Percentiles rank a stretch among this genome's conserved stretches.
Conservation (phyloP, 2,888 invertebrate species). For the Trichopria drosophilae region DNA sequence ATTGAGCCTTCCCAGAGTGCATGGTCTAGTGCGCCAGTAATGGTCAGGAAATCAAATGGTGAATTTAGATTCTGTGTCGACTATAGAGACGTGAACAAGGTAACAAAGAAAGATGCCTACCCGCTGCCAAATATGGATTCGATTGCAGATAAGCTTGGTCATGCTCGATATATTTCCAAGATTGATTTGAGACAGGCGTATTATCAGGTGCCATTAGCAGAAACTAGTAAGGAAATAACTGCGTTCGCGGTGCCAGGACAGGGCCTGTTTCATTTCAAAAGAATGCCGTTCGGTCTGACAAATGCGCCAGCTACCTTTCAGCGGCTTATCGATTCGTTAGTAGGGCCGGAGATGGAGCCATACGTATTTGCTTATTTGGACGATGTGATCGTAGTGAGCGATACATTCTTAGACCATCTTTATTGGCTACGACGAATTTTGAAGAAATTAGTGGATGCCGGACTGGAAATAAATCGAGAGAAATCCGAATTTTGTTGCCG, state of each 20-base stretch:
- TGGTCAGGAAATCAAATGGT: slow-evolving; percentile 5
- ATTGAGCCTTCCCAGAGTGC: no score
- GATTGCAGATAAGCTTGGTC: slow-evolving; percentile 41
- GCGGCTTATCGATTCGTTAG: slow-evolving; percentile 27
- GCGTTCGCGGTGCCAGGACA: slow-evolving; percentile 34
- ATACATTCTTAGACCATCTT: slow-evolving; percentile 27
- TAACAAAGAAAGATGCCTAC: slow-evolving; percentile 36
- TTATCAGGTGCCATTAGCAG: slow-evolving; percentile 30
- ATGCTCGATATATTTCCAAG: slow-evolving; percentile 33
- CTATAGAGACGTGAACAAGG: slow-evolving; percentile 41
- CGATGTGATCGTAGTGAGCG: slow-evolving; percentile 24
- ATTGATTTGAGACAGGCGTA: slow-evolving; percentile 34
- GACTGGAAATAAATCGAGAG: slow-evolving; percentile 22
- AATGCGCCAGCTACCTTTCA: slow-evolving; percentile 36
- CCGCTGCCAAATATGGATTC: slow-evolving; percentile 24
- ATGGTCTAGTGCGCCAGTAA: no score
- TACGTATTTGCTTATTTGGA: slow-evolving; percentile 29
- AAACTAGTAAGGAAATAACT: slow-evolving; percentile 27
- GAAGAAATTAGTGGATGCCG: slow-evolving; percentile 8
- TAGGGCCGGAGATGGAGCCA: slow-evolving; percentile 35
- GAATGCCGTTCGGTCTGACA: slow-evolving; percentile 26
- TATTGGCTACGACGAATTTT: slow-evolving; percentile 14
- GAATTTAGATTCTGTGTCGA: no score
- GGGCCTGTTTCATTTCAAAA: slow-evolving; percentile 35
- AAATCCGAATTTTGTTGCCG: slow-evolving; percentile 32